These are phyloP conservation scores for Ageneiosus marmoratus DNA, from an alignment of 2,113 vertebrate species.

Conservation along the genomic window DNA sequence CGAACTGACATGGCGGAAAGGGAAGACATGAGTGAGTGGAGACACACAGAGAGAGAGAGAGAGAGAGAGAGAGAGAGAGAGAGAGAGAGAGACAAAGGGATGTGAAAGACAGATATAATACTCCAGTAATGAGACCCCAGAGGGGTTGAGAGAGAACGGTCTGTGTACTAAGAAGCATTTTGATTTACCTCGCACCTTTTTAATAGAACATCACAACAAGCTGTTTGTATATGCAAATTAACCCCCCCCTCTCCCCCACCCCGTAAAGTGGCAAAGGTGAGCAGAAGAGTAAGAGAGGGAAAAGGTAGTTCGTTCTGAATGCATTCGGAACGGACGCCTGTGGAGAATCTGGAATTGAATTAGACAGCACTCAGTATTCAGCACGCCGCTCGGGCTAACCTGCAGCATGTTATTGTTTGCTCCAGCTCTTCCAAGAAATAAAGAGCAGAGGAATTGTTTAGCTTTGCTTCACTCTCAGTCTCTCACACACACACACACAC, in stretches of 20 bases:
- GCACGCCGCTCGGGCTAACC: background rate
- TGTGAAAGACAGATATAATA: conserved; percentile 28
- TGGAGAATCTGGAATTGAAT: background rate
- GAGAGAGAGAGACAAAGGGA: background rate
- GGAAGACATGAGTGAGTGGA: background rate
- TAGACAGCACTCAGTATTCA: background rate
- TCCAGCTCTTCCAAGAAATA: background rate
- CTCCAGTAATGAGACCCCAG: conserved; percentile 38
- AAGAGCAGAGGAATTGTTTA: background rate
- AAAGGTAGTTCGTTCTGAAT: background rate
- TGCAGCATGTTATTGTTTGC: background rate
- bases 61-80: background rate
- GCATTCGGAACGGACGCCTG: background rate
- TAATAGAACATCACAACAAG: conserved; percentile 39
- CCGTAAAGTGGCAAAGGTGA: background rate
- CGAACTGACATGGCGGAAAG: background rate
- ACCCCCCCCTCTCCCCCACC: background rate
- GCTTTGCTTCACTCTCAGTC: conserved; percentile 4
- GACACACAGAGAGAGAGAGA: background rate
- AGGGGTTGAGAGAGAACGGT: conserved; percentile 14
- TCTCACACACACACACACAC: conserved; percentile 19
- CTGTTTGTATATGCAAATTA: conserved; percentile 33
- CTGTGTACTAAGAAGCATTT: conserved; percentile 29
- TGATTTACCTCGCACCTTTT: conserved; percentile 31
- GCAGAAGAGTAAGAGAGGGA: background rate